Evolutionary conservation across 1,140 invertebrate species (phyloP).

Genomic region (Idris sp.): DNA sequence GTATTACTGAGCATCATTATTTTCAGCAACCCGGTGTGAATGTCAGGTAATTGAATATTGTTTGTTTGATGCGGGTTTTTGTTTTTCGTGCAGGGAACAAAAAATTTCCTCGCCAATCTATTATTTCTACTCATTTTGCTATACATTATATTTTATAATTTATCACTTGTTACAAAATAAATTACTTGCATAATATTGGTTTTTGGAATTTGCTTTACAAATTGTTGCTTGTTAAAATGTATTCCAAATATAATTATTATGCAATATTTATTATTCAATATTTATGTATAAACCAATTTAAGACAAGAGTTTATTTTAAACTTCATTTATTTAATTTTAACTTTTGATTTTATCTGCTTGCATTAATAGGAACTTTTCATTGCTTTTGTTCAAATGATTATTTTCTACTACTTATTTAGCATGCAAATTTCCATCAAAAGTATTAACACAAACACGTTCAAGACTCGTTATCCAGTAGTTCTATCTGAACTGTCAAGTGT

Average conservation of each 20-base stretch:
- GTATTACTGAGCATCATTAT: slow-evolving; percentile 7
- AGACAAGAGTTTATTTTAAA: no score
- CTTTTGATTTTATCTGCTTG: background rate
- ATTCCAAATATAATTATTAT: no score
- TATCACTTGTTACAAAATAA: no score
- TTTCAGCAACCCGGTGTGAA: slow-evolving; percentile 9
- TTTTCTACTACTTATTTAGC: slow-evolving; percentile 14
- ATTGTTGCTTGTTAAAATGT: no score
- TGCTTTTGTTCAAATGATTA: slow-evolving; percentile 14
- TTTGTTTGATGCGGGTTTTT: slow-evolving; percentile 3
- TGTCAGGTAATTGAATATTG: slow-evolving; percentile 27
- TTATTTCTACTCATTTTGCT: no score
- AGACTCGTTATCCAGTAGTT: slow-evolving; percentile 48
- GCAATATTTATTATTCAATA: no score
- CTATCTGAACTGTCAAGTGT: slow-evolving; percentile 55
- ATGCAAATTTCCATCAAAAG: background rate
- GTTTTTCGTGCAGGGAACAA: slow-evolving; percentile 5
- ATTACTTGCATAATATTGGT: no score
- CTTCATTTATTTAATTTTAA: slow-evolving; percentile 8
- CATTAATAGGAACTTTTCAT: slow-evolving; percentile 1
- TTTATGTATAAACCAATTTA: no score
- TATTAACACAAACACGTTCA: slow-evolving; percentile 5
- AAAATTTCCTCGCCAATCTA: no score
- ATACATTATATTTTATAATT: no score
- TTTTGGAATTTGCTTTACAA: no score